Percentiles rank a stretch among this genome's conserved stretches.
These are phyloP conservation scores for Aphelenchoides bicaudatus DNA, from an alignment of 2,888 invertebrate genomes.

Conservation along the genomic window DNA sequence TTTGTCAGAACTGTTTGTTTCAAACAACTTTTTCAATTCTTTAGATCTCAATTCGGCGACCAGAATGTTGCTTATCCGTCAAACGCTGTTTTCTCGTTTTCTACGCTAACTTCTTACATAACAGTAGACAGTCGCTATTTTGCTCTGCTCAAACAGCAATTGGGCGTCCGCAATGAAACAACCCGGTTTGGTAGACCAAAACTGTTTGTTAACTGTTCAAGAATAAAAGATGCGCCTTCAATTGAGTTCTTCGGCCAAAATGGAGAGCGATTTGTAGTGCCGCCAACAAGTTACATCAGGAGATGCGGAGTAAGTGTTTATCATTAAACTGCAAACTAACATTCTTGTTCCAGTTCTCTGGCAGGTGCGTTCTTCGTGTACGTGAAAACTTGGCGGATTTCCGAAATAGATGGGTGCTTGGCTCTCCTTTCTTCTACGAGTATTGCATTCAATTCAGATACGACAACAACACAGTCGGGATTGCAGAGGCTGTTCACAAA, in stretches of 20 bases:
- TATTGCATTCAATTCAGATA: not conserved
- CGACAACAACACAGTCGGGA: too few relatives aligned
- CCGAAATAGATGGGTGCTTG: slow-evolving; percentile 1
- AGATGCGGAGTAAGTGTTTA: not conserved
- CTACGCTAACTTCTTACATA: slow-evolving; percentile 1
- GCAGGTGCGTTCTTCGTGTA: not conserved
- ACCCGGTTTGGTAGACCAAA: too few relatives aligned
- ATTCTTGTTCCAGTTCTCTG: not conserved
- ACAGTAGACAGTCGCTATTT: slow-evolving; percentile 5
- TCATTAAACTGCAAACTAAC: not conserved
- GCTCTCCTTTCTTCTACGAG: not conserved
- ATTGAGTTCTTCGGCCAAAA: not conserved
- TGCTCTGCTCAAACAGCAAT: too few relatives aligned
- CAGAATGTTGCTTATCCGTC: not conserved
- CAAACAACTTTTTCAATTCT: too few relatives aligned
- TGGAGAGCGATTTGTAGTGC: not conserved
- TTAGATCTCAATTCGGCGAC: not conserved
- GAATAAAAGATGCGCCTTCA: too few relatives aligned
- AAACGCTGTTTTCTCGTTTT: slow-evolving; percentile 2
- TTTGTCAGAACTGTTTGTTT: too few relatives aligned
- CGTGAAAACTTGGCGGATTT: not conserved
- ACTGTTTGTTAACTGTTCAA: too few relatives aligned
- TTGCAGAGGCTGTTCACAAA: too few relatives aligned
- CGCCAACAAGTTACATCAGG: not conserved
- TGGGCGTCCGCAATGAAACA: too few relatives aligned